These are phyloP conservation scores for Notarius lentiginosus DNA, from an alignment of 2,113 vertebrate species.

Conservation along the genomic window DNA sequence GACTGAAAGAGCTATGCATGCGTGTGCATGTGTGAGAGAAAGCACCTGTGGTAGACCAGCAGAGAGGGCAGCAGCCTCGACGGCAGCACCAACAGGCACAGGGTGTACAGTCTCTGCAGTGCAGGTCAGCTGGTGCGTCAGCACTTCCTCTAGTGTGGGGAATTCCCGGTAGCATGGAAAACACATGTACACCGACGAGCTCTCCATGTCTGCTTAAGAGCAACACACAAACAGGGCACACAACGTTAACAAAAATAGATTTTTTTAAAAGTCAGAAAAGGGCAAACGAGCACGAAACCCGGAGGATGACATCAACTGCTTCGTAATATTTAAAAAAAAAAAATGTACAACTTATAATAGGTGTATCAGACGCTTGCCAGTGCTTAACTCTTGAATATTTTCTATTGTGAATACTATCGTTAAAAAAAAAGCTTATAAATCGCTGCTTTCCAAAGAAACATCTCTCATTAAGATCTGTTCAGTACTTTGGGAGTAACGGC, in stretches of 20 bases:
- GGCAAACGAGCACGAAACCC: too few relatives aligned
- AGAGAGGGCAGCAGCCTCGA: slow-evolving; percentile 37
- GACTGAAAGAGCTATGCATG: slow-evolving; percentile 17
- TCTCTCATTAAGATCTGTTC: too few relatives aligned
- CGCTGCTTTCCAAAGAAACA: too few relatives aligned
- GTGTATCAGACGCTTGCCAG: too few relatives aligned
- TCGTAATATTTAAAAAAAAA: too few relatives aligned
- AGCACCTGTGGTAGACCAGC: slow-evolving; percentile 39
- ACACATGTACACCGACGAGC: slow-evolving; percentile 84
- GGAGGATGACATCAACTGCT: too few relatives aligned
- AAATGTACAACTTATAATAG: too few relatives aligned
- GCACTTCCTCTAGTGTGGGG: slow-evolving; percentile 83
- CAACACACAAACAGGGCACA: slow-evolving; percentile 44
- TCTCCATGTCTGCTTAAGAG: slow-evolving; percentile 63
- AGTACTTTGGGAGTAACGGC: too few relatives aligned
- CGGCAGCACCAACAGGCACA: slow-evolving; percentile 33
- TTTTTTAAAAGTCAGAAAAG: background rate
- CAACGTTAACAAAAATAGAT: background rate
- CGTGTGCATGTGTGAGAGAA: background rate
- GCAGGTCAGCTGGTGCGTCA: slow-evolving; percentile 84
- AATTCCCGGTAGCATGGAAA: slow-evolving; percentile 90
- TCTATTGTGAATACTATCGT: too few relatives aligned
- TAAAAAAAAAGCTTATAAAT: too few relatives aligned
- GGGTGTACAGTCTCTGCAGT: slow-evolving; percentile 67
- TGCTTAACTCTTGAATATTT: too few relatives aligned